phyloP scores from a whole-genome alignment of 2,797 vertebrate species.

The Rhodeus uyekii region DNA sequence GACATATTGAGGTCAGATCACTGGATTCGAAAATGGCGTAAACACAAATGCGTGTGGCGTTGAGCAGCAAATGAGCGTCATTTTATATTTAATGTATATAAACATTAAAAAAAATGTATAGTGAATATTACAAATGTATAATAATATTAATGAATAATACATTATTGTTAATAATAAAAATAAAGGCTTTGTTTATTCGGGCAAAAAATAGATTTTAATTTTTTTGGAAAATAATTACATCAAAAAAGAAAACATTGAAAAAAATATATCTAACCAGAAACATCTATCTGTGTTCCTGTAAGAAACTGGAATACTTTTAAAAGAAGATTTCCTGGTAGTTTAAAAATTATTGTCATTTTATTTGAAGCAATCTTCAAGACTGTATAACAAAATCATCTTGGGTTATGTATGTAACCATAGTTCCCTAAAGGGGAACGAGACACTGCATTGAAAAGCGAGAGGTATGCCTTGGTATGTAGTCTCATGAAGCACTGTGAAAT shows the following conservation, averaged over 20 bases:
- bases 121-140: not conserved
- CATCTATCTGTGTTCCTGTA: not conserved
- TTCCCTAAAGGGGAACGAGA: too few species aligned
- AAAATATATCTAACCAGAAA: too few species aligned
- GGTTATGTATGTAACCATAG: too few species aligned
- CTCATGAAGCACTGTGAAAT: too few species aligned
- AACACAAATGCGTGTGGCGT: not conserved
- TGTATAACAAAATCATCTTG: constrained; percentile 12
- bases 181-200: not conserved
- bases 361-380: constrained; percentile 14
- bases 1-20: not conserved
- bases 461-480: too few species aligned
- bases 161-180: not conserved
- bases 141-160: not conserved
- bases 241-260: not conserved
- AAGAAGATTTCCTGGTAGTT: not conserved
- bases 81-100: not conserved
- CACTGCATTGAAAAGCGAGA: too few species aligned
- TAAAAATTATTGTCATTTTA: constrained; percentile 27
- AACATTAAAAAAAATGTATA: not conserved
- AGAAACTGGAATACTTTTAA: not conserved
- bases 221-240: not conserved
- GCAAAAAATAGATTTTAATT: not conserved
- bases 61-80: not conserved
- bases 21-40: not conserved